These are phyloP conservation scores for Eunapius fragilis DNA, from an alignment of 37 sponge, comb jelly and placozoan genomes.

Conservation along the genomic window DNA sequence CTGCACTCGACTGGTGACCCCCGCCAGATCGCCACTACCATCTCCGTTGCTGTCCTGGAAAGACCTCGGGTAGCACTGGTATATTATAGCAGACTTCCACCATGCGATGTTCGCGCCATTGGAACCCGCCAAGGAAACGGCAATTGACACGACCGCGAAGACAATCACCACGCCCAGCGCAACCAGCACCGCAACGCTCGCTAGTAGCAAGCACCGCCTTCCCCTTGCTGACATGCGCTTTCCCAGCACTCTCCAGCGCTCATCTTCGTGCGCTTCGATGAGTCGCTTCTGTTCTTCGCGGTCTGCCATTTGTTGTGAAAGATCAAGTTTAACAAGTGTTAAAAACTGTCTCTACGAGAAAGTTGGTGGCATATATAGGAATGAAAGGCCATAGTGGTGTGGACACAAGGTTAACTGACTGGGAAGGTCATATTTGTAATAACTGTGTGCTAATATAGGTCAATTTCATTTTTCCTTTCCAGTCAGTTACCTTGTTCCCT, in stretches of 20 bases:
- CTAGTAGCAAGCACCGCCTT: background rate
- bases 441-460: too few species aligned
- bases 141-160: background rate
- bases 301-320: background rate
- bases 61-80: conserved; percentile 89
- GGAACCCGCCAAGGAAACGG: conserved; percentile 2
- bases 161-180: background rate
- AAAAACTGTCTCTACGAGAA: too few species aligned
- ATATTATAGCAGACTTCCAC: conserved; percentile 87
- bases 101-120: conserved; percentile 24
- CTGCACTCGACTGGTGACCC: conserved; percentile 52
- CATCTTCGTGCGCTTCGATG: background rate
- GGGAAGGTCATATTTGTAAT: too few species aligned
- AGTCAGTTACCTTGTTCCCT: too few species aligned
- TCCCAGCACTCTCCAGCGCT: background rate
- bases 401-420: too few species aligned
- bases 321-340: too few species aligned
- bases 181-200: background rate
- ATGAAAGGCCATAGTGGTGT: too few species aligned
- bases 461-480: too few species aligned
- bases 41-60: conserved; percentile 81
- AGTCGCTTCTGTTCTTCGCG: background rate
- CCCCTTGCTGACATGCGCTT: background rate
- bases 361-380: too few species aligned
- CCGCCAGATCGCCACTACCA: conserved; percentile 83